Base-by-base conservation (phyloP, 2,797 vertebrate species). In the Lateolabrax maculatus region DNA sequence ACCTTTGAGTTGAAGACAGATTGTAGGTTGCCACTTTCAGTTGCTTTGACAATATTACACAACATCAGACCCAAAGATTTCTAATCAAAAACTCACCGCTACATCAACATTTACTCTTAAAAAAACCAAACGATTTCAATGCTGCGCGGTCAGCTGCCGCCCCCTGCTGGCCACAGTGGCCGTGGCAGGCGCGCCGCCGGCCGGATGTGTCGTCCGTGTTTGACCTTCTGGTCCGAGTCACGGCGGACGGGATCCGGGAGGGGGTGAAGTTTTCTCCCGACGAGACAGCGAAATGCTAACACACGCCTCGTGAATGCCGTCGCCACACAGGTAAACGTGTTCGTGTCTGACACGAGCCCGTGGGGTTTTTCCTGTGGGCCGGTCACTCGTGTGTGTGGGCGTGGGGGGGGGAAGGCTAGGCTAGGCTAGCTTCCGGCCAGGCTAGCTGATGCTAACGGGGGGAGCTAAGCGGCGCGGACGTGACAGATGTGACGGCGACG, bases 131-230 rank as follows among this genome's bases (percentile, higher is more conserved):
- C 9, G n/a, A 34, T 34, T 34, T 11, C 0, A 6, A 37, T 4
- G 6, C 18, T 9, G 2, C 52, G 19, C 65, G 10, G 63, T 87
- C 39, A 0, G 15, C 10, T 91, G 73, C 87, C 83, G 85, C 88
- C 90, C 74, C 51, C 93, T 90, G 77, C 75, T 44, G 92, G 12
- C 53, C 60, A 21, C 2, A n/a, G 0, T 0, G 0, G 5, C 1
- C 0, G 25, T 37, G 21, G 31, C 76, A 44, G 0, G 0, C 2
- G 44, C 34, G 0, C 25, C 15, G 12, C 34, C 19, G 4, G 8
- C 89, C 92, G 94, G 94, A 96, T 52, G 37, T 93, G 86, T 8
- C 92, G 92, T 90, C 12, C 1, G 0, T 0, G 37, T 36, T 44
- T 89, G 91, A 94, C 93, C 93, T 94, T 89, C 56, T 8, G 7